phyloP scores from a whole-genome alignment of 2,113 vertebrate genomes.

The Talpa occidentalis region DNA sequence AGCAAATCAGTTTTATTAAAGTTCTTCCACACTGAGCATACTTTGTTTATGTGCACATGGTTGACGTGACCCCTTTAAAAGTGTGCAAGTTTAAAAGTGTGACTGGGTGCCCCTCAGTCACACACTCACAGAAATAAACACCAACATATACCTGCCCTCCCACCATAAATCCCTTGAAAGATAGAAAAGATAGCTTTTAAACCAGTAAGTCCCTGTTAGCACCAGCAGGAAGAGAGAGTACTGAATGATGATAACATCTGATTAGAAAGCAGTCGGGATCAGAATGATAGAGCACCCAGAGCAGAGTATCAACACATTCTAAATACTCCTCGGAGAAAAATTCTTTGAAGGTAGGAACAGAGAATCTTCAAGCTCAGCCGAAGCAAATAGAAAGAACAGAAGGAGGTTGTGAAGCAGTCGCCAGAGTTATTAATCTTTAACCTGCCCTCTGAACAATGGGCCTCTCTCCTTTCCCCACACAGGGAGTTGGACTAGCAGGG shows the following conservation, averaged over 20 bases:
- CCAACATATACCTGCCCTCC: not conserved
- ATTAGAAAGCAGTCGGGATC: not conserved
- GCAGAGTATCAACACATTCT: not conserved
- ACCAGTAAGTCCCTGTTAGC: not conserved
- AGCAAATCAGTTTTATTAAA: too few relatives aligned
- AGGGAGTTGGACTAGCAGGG: not conserved
- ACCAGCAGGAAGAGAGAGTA: not conserved
- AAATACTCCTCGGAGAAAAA: not conserved
- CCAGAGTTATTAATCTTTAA: slow-evolving; percentile 47
- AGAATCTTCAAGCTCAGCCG: not conserved
- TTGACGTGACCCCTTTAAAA: too few relatives aligned
- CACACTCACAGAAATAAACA: not conserved
- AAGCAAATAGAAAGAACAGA: not conserved
- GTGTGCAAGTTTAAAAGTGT: too few relatives aligned
- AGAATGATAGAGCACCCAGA: not conserved
- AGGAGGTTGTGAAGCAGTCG: not conserved
- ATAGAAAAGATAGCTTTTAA: not conserved
- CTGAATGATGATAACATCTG: not conserved
- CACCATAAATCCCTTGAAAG: slow-evolving; percentile 1
- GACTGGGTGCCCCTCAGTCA: too few relatives aligned
- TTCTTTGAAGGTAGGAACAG: not conserved
- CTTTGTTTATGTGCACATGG: too few relatives aligned
- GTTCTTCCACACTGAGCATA: too few relatives aligned
- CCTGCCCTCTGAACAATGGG: not conserved
- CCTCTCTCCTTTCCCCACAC: not conserved